Percentiles rank a stretch among this genome's conserved stretches.
Evolutionary conservation across 2,113 vertebrate genomes (phyloP).

Genomic region (Hipposideros armiger): DNA sequence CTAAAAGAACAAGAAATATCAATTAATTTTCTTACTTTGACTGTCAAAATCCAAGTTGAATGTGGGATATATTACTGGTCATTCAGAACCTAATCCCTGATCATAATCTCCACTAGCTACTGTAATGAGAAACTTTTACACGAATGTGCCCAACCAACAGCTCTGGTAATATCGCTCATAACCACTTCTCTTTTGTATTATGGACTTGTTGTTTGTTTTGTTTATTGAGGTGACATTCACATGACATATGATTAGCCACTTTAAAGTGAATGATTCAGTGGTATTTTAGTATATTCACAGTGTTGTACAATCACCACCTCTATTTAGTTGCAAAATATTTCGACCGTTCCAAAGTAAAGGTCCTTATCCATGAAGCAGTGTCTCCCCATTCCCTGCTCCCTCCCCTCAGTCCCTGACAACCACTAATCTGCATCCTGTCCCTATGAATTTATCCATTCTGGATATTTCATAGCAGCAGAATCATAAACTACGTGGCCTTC

Average conservation of each 20-base stretch:
- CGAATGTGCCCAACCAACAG: background rate
- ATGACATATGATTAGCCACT: background rate
- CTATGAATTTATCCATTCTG: background rate
- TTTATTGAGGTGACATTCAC: slow-evolving; percentile 1
- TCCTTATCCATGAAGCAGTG: background rate
- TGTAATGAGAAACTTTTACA: background rate
- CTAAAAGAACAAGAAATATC: slow-evolving; percentile 87
- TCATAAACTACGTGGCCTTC: background rate
- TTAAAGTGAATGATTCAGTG: background rate
- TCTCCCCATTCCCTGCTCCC: background rate
- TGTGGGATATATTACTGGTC: background rate
- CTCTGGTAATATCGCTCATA: background rate
- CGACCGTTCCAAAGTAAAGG: background rate
- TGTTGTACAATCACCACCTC: background rate
- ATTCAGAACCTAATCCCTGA: background rate
- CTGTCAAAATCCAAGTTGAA: slow-evolving; percentile 57
- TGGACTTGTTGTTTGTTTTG: background rate
- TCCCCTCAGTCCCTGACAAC: background rate
- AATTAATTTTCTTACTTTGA: slow-evolving; percentile 76
- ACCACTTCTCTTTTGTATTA: background rate
- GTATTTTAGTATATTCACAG: background rate
- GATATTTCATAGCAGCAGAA: background rate
- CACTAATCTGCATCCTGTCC: background rate
- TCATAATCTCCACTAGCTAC: background rate
- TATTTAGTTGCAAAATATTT: background rate